These are phyloP conservation scores for Aspidiotus destructor DNA, from an alignment of 2,888 invertebrate genomes.

Conservation along the genomic window DNA sequence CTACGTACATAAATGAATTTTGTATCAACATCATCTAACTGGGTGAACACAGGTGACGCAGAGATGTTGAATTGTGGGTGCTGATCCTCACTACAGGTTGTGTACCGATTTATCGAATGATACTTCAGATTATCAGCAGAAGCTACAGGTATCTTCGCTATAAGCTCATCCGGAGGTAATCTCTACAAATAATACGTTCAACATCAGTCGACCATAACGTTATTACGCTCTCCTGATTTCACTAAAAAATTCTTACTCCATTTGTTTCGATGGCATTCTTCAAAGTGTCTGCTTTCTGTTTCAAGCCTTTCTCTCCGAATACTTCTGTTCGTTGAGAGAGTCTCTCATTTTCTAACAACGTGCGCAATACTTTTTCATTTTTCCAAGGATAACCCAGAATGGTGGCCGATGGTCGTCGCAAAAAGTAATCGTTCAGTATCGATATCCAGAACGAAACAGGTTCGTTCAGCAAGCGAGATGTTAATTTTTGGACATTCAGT, in stretches of 20 bases:
- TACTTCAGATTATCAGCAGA: slow-evolving; percentile 61
- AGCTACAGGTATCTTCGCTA: slow-evolving; percentile 67
- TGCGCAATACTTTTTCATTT: slow-evolving; percentile 55
- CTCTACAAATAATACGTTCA: slow-evolving; percentile 44
- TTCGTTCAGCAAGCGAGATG: slow-evolving; percentile 54
- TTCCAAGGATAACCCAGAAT: slow-evolving; percentile 55
- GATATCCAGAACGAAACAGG: slow-evolving; percentile 58
- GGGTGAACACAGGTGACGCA: slow-evolving; percentile 61
- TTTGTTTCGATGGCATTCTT: slow-evolving; percentile 63
- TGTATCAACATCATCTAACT: slow-evolving; percentile 68
- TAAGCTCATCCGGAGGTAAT: slow-evolving; percentile 58
- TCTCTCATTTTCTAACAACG: slow-evolving; percentile 61
- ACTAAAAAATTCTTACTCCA: slow-evolving; percentile 48
- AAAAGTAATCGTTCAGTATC: slow-evolving; percentile 59
- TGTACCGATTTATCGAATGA: slow-evolving; percentile 50
- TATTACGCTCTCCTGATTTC: too few relatives aligned
- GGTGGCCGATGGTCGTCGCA: slow-evolving; percentile 53
- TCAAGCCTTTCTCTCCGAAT: slow-evolving; percentile 61
- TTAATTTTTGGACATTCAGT: slow-evolving; percentile 56
- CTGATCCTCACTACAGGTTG: slow-evolving; percentile 43
- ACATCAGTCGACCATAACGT: too few relatives aligned
- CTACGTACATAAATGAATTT: slow-evolving; percentile 72
- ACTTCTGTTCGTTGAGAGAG: slow-evolving; percentile 54
- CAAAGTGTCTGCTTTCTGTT: slow-evolving; percentile 51
- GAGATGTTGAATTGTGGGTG: slow-evolving; percentile 51